A percentile compares a stretch with the other conserved stretches of the same genome.
Evolutionary conservation across 2,113 vertebrate species (phyloP).

Genomic region (Heterotis niloticus): DNA sequence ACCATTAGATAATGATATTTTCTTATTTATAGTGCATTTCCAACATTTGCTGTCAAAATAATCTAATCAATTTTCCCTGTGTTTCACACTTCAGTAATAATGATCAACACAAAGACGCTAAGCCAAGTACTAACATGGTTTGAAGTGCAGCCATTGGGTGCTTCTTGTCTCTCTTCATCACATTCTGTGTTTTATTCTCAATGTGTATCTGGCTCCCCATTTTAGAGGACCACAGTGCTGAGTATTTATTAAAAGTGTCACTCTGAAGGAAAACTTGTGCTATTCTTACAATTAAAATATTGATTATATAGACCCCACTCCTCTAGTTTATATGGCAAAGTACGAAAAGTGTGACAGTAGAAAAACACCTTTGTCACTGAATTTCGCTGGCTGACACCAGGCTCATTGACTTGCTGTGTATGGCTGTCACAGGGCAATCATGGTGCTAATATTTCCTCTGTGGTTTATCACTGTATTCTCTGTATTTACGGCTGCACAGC

Average conservation of each 20-base stretch:
- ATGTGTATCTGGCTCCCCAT: no score
- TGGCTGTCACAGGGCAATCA: constrained; percentile 6
- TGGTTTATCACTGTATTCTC: neutral
- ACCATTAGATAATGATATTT: no score
- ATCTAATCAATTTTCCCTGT: neutral
- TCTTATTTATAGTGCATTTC: no score
- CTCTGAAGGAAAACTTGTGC: constrained; percentile 15
- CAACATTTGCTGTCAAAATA: no score
- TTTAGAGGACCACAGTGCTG: no score
- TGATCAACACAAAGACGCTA: neutral
- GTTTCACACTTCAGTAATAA: neutral
- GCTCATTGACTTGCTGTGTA: constrained; percentile 19
- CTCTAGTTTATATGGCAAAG: constrained; percentile 27
- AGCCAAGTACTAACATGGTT: no score
- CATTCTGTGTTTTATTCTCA: no score
- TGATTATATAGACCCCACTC: constrained; percentile 30
- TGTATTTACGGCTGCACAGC: constrained; percentile 12
- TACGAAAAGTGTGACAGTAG: constrained; percentile 28
- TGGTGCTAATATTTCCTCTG: constrained; percentile 20
- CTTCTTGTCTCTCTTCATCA: no score
- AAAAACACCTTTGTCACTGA: constrained; percentile 11
- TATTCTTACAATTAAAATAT: constrained; percentile 33
- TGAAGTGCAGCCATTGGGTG: no score
- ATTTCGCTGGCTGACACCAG: constrained; percentile 23
- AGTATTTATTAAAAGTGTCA: neutral